These are phyloP conservation scores for Drosophila nr. medialis DNA, from an alignment of 2,888 invertebrate genomes.

Conservation along the genomic window DNA sequence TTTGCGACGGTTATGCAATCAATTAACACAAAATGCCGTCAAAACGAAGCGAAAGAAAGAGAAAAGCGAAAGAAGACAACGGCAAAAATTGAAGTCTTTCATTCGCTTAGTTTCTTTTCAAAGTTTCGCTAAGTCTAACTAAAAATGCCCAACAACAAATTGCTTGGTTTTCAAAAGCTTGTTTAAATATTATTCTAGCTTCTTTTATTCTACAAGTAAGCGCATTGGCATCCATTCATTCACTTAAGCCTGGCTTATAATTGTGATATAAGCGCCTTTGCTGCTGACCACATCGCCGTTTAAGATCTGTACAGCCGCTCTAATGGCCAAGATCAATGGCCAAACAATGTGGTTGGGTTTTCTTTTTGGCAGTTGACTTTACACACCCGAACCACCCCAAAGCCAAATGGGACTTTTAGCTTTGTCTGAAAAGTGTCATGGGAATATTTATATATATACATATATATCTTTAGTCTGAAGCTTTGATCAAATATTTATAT, in stretches of 20 bases:
- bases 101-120: constrained; percentile 33
- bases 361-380: constrained; percentile 10
- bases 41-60: constrained; percentile 36
- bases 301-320: not conserved
- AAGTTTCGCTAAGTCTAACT: constrained; percentile 53
- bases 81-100: constrained; percentile 15
- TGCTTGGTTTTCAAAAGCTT: not conserved
- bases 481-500: not conserved
- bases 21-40: constrained; percentile 71
- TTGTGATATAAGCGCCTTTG: constrained; percentile 31
- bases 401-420: not conserved
- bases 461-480: not conserved
- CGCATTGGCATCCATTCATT: constrained; percentile 8
- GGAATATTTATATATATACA: too few relatives aligned
- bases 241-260: constrained; percentile 28
- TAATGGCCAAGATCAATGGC: constrained; percentile 76
- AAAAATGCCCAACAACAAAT: not conserved
- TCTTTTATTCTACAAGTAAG: constrained; percentile 2
- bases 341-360: constrained; percentile 50
- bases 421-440: rapidly evolving
- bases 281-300: constrained; percentile 1
- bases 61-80: constrained; percentile 26
- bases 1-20: constrained; percentile 71
- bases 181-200: constrained; percentile 7
- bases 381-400: constrained; percentile 2